Evolutionary conservation across 2,113 vertebrate species (phyloP), one percentile per base, ranked within the genome.

Genomic region (Gallinago undulata): DNA sequence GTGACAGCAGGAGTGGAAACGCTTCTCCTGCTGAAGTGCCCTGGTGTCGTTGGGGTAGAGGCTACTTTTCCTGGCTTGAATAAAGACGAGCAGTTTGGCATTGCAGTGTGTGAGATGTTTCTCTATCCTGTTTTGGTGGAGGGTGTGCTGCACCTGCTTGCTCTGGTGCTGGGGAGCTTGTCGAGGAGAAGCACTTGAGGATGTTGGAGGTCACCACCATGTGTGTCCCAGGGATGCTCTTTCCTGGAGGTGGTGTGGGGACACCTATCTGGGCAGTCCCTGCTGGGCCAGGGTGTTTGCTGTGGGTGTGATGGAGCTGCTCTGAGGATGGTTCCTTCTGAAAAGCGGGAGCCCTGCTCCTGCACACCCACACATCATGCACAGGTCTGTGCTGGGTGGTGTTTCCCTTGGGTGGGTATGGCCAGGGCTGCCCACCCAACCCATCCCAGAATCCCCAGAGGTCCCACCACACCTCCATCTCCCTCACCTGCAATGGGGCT

Each of bases 351-450:
- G 1, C 11, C 7, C 6, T 77, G 6, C 3, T 48, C 5, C 30
- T 53, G 37, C 3, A 1, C 8, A 53, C n/a, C 8, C 16, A n/a
- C 0, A 0, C 4, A 81, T 37, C 2, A 1, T 37, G 10, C 0
- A 0, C 21, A 18, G 5, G 5, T 18, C 18, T 50, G 12, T 57
- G 8, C 7, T 62, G 12, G 7, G 2, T 21, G 10, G 4, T 18
- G 23, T 57, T 14, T 53, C 7, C 35, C 27, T 53, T 28, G 35
- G 2, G 6, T 9, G 4, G 1, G 0, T 19, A 22, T 1, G 2
- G 14, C 7, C 27, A 30, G 2, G 1, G 14, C 3, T 85, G 19
- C 45, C 22, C 11, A 16, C 27, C 1, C 0, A 2, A 13, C 2
- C 5, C 13, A 28, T 45, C 11, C 6, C 25, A 56, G 24, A 19